phyloP scores from a whole-genome alignment of 30 jellyfish, hydroid and myxozoan genomes.

The Aurelia sp. region DNA sequence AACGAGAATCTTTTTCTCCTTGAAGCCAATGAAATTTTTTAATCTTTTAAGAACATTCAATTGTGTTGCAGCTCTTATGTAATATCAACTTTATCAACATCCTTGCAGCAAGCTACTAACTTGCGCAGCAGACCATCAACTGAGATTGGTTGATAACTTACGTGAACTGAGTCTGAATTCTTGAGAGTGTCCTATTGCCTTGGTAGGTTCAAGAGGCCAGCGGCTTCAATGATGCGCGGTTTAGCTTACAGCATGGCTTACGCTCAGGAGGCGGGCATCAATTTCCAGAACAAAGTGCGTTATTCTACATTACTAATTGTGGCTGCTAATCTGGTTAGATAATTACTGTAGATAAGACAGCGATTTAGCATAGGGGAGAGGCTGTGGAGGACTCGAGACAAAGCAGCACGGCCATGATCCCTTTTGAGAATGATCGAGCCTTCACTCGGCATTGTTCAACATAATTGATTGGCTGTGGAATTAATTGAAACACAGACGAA shows the following conservation, averaged over 20 bases:
- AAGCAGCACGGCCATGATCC: conserved; percentile 34
- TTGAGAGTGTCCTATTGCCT: too few species aligned
- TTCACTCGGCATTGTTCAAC: conserved; percentile 32
- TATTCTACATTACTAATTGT: conserved; percentile 84
- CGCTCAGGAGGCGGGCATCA: conserved; percentile 68
- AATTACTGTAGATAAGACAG: conserved; percentile 53
- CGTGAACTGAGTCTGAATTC: too few species aligned
- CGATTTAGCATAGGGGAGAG: conserved; percentile 61
- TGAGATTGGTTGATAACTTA: too few species aligned
- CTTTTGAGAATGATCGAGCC: conserved; percentile 66
- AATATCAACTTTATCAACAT: too few species aligned
- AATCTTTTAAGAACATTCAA: too few species aligned
- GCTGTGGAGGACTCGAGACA: conserved; percentile 44
- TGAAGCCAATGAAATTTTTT: too few species aligned
- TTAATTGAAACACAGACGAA: conserved; percentile 56
- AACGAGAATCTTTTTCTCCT: too few species aligned
- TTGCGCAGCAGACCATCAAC: too few species aligned
- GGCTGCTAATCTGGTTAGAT: conserved; percentile 83
- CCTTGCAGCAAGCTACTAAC: too few species aligned
- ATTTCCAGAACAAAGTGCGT: conserved; percentile 55
- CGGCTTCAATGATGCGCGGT: conserved; percentile 40
- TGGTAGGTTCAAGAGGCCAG: conserved; percentile 15
- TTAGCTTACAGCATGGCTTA: not conserved
- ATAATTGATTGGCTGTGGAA: conserved; percentile 70
- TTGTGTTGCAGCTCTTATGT: too few species aligned